Percentiles rank a stretch among this genome's conserved stretches.
phyloP scores from a whole-genome alignment of 1,140 invertebrate genomes.

The Magallana gigas region DNA sequence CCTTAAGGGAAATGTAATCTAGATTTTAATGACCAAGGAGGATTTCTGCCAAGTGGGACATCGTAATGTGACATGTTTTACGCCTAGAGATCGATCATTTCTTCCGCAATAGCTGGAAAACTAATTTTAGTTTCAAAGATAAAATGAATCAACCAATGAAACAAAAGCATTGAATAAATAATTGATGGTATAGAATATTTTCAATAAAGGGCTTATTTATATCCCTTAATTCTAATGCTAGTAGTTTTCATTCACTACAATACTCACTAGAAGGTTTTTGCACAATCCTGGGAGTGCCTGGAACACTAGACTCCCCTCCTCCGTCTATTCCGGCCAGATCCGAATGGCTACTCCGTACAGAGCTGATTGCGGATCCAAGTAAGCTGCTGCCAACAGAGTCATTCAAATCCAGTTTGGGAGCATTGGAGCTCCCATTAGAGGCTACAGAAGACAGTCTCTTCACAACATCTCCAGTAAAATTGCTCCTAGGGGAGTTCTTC shows the following conservation, averaged over 20 bases:
- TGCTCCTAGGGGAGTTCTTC: constrained; percentile 43
- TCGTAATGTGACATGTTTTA: not conserved
- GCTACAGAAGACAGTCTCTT: constrained; percentile 48
- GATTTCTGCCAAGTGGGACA: not conserved
- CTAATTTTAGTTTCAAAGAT: not conserved
- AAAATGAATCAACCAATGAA: not conserved
- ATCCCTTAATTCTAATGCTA: too few relatives aligned
- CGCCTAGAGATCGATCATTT: constrained; percentile 16
- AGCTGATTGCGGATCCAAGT: constrained; percentile 59
- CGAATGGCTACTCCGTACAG: constrained; percentile 62
- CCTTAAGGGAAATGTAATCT: constrained; percentile 3
- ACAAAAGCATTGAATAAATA: not conserved
- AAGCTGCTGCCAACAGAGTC: constrained; percentile 54
- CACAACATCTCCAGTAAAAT: constrained; percentile 28
- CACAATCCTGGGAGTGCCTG: constrained; percentile 38
- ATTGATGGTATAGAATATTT: not conserved
- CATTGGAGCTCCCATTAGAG: constrained; percentile 43
- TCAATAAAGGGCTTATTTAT: too few relatives aligned
- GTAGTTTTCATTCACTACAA: too few relatives aligned
- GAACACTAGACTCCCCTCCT: constrained; percentile 33
- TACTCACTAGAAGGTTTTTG: constrained; percentile 52
- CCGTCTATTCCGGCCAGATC: constrained; percentile 48
- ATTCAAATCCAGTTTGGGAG: constrained; percentile 56
- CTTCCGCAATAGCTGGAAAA: not conserved
- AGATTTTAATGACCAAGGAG: constrained; percentile 30